A percentile compares a stretch with the other conserved stretches of the same genome.
Evolutionary conservation across 2,888 invertebrate species (phyloP).

Genomic region (Tuta absoluta): DNA sequence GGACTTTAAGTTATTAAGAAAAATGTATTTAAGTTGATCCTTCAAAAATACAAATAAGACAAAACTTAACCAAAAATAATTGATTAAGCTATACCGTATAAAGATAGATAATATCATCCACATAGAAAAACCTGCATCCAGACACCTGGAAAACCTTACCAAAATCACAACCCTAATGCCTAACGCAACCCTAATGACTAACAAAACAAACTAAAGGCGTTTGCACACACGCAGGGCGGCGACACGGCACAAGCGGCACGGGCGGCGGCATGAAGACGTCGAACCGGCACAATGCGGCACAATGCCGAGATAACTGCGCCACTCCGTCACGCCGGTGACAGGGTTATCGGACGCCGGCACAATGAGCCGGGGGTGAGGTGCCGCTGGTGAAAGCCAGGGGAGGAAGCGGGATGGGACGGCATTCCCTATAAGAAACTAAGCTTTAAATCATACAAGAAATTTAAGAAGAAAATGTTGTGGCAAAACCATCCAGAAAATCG

Average conservation of each 20-base stretch:
- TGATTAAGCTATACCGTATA: no score
- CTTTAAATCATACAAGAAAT: no score
- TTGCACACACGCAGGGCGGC: conserved; percentile 42
- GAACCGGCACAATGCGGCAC: conserved; percentile 57
- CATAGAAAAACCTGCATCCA: no score
- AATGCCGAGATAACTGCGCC: conserved; percentile 73
- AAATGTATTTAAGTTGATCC: no score
- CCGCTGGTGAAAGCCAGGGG: conserved; percentile 23
- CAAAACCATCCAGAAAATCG: no score
- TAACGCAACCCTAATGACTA: conserved; percentile 59
- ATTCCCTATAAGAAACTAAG: no score
- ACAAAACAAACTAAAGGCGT: conserved; percentile 69
- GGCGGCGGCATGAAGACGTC: conserved; percentile 23
- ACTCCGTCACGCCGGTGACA: conserved; percentile 78
- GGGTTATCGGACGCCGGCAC: conserved; percentile 70
- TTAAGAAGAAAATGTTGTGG: no score
- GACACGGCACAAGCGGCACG: neutral
- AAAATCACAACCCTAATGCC: neutral
- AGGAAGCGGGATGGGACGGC: conserved; percentile 26
- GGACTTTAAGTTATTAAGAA: no score
- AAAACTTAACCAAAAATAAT: no score
- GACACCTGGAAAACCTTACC: neutral
- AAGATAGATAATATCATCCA: no score
- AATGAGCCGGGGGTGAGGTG: conserved; percentile 45
- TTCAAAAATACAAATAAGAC: no score